These are phyloP conservation scores for Pseudomyrmex gracilis DNA, from an alignment of 1,140 invertebrate species.

Conservation along the genomic window DNA sequence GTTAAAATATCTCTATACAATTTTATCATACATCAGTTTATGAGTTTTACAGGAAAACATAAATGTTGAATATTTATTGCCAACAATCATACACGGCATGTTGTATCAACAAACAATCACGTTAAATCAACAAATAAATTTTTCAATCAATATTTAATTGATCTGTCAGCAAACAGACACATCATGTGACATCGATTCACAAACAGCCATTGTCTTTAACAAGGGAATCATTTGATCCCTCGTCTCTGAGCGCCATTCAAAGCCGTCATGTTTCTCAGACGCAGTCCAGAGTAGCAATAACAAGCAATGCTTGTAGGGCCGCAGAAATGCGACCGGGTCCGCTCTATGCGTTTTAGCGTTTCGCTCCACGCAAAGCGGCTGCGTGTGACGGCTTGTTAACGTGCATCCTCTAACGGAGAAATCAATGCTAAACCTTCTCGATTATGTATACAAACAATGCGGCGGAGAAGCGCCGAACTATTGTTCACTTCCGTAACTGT, in stretches of 20 bases:
- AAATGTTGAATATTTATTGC: neutral
- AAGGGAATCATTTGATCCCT: conserved; percentile 28
- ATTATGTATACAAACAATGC: conserved; percentile 36
- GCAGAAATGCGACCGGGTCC: conserved; percentile 4
- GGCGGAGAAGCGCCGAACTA: conserved; percentile 50
- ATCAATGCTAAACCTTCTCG: conserved; percentile 61
- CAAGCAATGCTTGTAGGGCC: conserved; percentile 11
- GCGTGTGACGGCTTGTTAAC: conserved; percentile 55
- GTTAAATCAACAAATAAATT: neutral
- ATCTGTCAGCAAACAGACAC: neutral
- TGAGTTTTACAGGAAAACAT: neutral
- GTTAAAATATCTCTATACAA: too few relatives aligned
- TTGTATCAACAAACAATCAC: neutral
- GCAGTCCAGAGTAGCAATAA: conserved; percentile 25
- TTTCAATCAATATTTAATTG: neutral
- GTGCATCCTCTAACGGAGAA: conserved; percentile 19
- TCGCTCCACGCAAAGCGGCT: conserved; percentile 28
- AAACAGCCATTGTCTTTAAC: conserved; percentile 41
- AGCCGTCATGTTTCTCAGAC: conserved; percentile 44
- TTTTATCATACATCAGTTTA: too few relatives aligned
- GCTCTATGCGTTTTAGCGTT: conserved; percentile 61
- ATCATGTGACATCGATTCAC: conserved; percentile 13
- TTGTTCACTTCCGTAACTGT: conserved; percentile 57
- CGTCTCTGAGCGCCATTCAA: conserved; percentile 25
- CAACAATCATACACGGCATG: neutral